Evolutionary conservation across 2,888 invertebrate genomes (phyloP).

Genomic region (Lasioglossum figueresi): DNA sequence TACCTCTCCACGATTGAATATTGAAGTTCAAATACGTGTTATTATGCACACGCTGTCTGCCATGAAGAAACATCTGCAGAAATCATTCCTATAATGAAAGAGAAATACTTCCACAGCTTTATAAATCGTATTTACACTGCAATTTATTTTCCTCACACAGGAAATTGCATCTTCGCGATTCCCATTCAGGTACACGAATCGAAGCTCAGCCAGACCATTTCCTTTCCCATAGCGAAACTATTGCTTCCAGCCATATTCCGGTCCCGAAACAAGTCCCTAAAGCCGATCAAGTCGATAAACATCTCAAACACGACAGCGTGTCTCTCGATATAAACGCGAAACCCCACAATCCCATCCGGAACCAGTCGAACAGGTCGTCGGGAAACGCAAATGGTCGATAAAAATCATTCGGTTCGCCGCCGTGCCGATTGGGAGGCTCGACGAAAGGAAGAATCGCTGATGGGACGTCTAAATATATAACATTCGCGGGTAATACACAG

Average conservation of each 20-base stretch:
- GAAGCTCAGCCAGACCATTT: too few relatives aligned
- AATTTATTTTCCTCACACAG: neutral
- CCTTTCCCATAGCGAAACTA: neutral
- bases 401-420: constrained; percentile 3
- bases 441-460: neutral
- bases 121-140: constrained; percentile 2
- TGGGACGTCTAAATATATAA: constrained; percentile 24
- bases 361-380: constrained; percentile 6
- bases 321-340: neutral
- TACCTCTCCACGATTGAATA: too few relatives aligned
- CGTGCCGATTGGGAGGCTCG: neutral
- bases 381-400: neutral
- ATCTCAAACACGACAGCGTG: neutral
- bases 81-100: neutral
- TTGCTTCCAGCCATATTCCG: neutral
- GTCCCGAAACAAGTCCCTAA: neutral
- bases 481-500: constrained; percentile 8
- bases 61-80: neutral
- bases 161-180: constrained; percentile 1
- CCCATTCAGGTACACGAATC: neutral
- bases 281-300: constrained; percentile 1
- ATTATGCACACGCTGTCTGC: neutral
- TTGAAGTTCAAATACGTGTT: neutral
- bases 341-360: neutral
- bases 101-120: neutral